A percentile compares a stretch with the other conserved stretches of the same genome.
These are phyloP conservation scores for Spea bombifrons DNA, from an alignment of 2,113 vertebrate genomes.

Conservation along the genomic window DNA sequence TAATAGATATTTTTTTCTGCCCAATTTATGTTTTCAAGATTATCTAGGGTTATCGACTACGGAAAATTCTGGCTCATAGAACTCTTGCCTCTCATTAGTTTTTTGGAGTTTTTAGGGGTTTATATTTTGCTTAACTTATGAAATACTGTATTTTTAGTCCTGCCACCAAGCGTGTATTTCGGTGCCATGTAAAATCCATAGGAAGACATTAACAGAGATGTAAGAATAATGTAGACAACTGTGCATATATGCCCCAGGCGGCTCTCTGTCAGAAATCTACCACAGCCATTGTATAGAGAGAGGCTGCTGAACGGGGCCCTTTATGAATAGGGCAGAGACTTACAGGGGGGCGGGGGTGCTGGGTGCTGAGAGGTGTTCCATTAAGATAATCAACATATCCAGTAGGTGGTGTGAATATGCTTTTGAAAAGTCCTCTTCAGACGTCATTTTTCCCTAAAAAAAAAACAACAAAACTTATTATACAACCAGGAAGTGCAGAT, in stretches of 20 bases:
- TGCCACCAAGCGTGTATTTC: no score
- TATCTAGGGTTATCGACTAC: no score
- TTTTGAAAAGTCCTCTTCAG: constrained; percentile 17
- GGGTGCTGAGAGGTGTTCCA: constrained; percentile 29
- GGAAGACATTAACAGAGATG: not conserved
- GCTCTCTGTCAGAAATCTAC: constrained; percentile 11
- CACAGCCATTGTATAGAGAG: constrained; percentile 19
- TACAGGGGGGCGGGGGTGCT: not conserved
- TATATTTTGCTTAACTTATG: no score
- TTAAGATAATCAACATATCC: constrained; percentile 36
- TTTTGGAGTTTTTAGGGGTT: no score
- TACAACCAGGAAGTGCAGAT: constrained; percentile 37
- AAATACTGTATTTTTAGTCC: no score
- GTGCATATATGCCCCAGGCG: constrained; percentile 23
- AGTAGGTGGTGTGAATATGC: constrained; percentile 48
- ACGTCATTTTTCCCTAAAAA: constrained; percentile 36
- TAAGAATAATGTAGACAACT: not conserved
- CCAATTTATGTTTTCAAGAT: no score
- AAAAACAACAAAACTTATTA: constrained; percentile 14
- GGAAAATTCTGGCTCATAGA: no score
- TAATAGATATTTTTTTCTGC: no score
- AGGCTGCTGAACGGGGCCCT: constrained; percentile 9
- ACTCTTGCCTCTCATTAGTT: no score
- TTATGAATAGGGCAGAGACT: constrained; percentile 14
- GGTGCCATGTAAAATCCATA: no score